Evolutionary conservation across 1,140 invertebrate genomes (phyloP), one percentile per base, ranked within the genome.

Genomic region (Stegodyphus mimosarum): DNA sequence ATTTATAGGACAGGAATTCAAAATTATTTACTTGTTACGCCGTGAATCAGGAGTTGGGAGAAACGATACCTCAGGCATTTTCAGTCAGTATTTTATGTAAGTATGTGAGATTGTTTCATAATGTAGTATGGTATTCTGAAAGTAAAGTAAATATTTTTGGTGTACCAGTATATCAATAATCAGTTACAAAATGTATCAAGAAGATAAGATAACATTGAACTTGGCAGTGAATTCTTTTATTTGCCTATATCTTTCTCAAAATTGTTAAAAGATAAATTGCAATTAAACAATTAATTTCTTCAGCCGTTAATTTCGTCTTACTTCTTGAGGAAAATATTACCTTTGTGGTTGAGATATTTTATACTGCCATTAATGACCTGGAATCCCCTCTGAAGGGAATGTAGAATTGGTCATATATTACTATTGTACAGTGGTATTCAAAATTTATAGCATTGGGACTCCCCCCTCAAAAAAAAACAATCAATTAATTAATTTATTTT

Each of bases 51-150:
- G 87, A 95, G 87, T 92, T 97, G 5, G 95, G 95, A 0, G 95
- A 96, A 89, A 96, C 95, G 87, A 95, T 96, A 6, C 94, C 96
- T 5, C 94, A 94, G 84, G 96, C 95, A 0, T 95, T 96, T 89
- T 96, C 95, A 13, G 95, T 98, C 89, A 96, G 95, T 89, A 95
- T 99, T 72, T 92, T 98, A 88, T 97, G 97, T 99, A 93, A 96
- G 96, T 95, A 60, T 69, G 10, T 49, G 18, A 64, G 7, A 11
- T 10, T 6, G 11, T n/a, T 17, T 66, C n/a, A n/a, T n/a, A n/a
- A n/a, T n/a, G n/a, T n/a, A n/a, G n/a, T n/a, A n/a, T n/a, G n/a
- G n/a, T n/a, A n/a, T n/a, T 66, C 17, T 66, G 64, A 11, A n/a
- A 7, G 64, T 10, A 10, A 66, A 17, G n/a, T 66, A 11, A 10